phyloP scores from a whole-genome alignment of 1,140 invertebrate species.

The Cydia fagiglandana region DNA sequence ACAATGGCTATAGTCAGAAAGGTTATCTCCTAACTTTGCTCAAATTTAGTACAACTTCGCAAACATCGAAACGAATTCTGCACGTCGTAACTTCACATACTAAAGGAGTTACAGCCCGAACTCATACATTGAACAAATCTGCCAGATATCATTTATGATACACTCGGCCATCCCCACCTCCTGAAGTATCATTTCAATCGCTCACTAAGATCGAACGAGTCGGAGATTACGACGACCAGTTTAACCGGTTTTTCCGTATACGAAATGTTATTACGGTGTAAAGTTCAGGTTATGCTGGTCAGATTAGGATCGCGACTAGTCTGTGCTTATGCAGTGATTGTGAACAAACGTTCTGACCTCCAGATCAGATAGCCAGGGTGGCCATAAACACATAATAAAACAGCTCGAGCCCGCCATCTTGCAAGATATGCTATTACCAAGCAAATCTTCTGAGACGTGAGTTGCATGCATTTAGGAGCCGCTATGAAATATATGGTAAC shows the following conservation, averaged over 20 bases:
- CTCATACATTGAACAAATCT: neutral
- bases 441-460: constrained; percentile 3
- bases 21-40: too few relatives aligned
- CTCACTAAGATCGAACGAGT: neutral
- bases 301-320: too few relatives aligned
- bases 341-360: constrained; percentile 1
- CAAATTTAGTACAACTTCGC: neutral
- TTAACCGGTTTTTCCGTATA: too few relatives aligned
- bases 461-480: neutral
- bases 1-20: too few relatives aligned
- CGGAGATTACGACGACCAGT: too few relatives aligned
- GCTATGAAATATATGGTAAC: neutral
- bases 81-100: neutral
- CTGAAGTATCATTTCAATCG: neutral
- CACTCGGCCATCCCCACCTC: neutral
- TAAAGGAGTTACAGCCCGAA: too few relatives aligned
- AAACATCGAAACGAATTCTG: neutral
- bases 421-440: constrained; percentile 14
- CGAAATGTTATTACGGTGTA: too few relatives aligned
- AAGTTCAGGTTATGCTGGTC: too few relatives aligned
- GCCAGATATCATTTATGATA: neutral
- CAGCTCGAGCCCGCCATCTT: neutral
- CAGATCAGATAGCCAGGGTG: constrained; percentile 4
- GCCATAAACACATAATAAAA: constrained; percentile 12
- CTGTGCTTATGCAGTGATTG: neutral